phyloP scores from a whole-genome alignment of 2,888 invertebrate species.

The Hirtodrosophila trivittata region DNA sequence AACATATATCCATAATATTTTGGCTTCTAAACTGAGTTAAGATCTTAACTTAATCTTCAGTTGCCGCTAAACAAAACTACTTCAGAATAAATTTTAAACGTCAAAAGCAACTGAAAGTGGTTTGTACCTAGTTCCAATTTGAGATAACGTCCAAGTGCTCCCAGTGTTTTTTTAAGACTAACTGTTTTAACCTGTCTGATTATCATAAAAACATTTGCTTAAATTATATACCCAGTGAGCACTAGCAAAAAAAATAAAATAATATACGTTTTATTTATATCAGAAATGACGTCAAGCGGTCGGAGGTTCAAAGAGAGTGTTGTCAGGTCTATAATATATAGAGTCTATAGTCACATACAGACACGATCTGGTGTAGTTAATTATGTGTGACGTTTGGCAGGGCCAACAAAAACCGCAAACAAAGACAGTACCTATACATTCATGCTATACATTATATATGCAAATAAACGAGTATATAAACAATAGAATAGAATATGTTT shows the following conservation, averaged over 20 bases:
- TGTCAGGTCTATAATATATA: constrained; percentile 6
- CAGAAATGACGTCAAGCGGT: constrained; percentile 65
- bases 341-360: constrained; percentile 17
- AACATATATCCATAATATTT: too few species aligned
- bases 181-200: too few species aligned
- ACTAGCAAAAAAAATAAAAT: constrained; percentile 5
- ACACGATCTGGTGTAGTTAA: constrained; percentile 52
- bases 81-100: background rate
- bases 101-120: too few species aligned
- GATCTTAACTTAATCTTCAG: too few species aligned
- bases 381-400: constrained; percentile 62
- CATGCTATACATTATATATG: too few species aligned
- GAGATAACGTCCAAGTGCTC: too few species aligned
- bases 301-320: constrained; percentile 20
- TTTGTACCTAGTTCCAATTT: too few species aligned
- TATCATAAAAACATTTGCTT: constrained; percentile 30
- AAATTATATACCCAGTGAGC: constrained; percentile 6
- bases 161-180: too few species aligned
- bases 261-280: constrained; percentile 47
- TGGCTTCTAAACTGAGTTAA: too few species aligned
- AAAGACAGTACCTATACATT: constrained; percentile 9
- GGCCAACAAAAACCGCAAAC: constrained; percentile 1
- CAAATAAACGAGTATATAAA: too few species aligned
- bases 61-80: too few species aligned
- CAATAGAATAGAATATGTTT: too few species aligned